A percentile compares a stretch with the other conserved stretches of the same genome.
Conservation (phyloP, 35 echinoderm and acorn worm species). For the Eucidaris tribuloides region DNA sequence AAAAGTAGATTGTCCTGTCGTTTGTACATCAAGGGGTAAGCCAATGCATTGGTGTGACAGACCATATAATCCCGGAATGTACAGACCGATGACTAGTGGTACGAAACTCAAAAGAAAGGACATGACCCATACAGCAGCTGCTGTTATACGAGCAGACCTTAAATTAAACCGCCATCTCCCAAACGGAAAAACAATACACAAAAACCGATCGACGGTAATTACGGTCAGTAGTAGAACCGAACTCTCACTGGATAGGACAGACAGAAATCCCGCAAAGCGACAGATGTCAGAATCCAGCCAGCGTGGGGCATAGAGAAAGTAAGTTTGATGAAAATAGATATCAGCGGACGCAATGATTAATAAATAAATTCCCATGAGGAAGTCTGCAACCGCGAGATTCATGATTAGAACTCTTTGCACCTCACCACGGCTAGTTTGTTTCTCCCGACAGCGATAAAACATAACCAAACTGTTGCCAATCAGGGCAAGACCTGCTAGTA, state of each 20-base stretch:
- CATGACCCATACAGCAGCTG: slow-evolving; percentile 23
- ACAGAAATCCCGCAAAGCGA: slow-evolving; percentile 47
- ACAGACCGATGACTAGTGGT: slow-evolving; percentile 30
- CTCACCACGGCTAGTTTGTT: neutral
- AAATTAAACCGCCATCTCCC: slow-evolving; percentile 33
- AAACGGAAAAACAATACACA: slow-evolving; percentile 66
- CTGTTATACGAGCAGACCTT: slow-evolving; percentile 3
- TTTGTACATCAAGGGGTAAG: slow-evolving; percentile 24
- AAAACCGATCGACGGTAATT: slow-evolving; percentile 67
- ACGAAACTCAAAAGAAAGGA: slow-evolving; percentile 14
- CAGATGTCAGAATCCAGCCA: slow-evolving; percentile 42
- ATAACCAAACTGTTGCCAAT: slow-evolving; percentile 75
- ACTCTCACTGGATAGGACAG: slow-evolving; percentile 54
- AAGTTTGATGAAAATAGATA: slow-evolving; percentile 43
- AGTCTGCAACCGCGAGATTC: slow-evolving; percentile 69
- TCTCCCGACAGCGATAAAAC: slow-evolving; percentile 17
- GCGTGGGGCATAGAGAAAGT: slow-evolving; percentile 24
- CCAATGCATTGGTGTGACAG: slow-evolving; percentile 65
- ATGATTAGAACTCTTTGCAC: slow-evolving; percentile 29
- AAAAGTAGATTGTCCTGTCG: slow-evolving; percentile 8
- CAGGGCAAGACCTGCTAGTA: slow-evolving; percentile 61
- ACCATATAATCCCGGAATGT: slow-evolving; percentile 48
- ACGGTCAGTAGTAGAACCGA: slow-evolving; percentile 59
- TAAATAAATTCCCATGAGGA: slow-evolving; percentile 70
- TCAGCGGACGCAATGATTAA: slow-evolving; percentile 59